Evolutionary conservation across 2,888 invertebrate species (phyloP).

Genomic region (Hypsopygia costalis): DNA sequence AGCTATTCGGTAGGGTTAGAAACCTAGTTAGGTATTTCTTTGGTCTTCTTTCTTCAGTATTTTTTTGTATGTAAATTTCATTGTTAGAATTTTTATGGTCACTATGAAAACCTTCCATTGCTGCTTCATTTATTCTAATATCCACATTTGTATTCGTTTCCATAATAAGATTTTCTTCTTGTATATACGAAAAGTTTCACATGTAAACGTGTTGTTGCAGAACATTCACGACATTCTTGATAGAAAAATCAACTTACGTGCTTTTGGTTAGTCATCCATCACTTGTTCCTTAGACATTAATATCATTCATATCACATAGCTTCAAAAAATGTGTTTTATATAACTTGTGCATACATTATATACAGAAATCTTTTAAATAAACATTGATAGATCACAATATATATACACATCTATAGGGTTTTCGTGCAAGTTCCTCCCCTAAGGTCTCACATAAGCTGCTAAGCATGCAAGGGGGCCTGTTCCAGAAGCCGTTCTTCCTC

Average conservation of each 20-base stretch:
- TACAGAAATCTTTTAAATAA: conserved; percentile 25
- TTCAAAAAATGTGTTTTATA: conserved; percentile 1
- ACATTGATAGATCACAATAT: conserved; percentile 42
- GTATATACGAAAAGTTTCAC: conserved; percentile 5
- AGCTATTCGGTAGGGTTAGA: too few relatives aligned
- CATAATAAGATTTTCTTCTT: background rate
- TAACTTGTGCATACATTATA: conserved; percentile 9
- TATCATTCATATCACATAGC: conserved; percentile 2
- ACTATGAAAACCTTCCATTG: background rate
- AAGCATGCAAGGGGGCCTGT: conserved; percentile 76
- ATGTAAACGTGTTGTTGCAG: background rate
- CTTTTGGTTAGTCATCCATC: background rate
- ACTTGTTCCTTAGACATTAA: background rate
- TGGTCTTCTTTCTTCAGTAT: too few relatives aligned
- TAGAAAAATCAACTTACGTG: too few relatives aligned
- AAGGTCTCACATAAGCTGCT: conserved; percentile 70
- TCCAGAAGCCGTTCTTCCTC: conserved; percentile 61
- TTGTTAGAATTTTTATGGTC: background rate
- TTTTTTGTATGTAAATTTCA: background rate
- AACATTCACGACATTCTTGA: too few relatives aligned
- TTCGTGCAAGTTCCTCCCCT: conserved; percentile 66
- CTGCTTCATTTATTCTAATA: background rate
- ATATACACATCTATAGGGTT: conserved; percentile 59
- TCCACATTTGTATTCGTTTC: background rate
- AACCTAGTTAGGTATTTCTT: too few relatives aligned